phyloP scores from a whole-genome alignment of 2,888 invertebrate genomes.

The Pterostichus madidus region DNA sequence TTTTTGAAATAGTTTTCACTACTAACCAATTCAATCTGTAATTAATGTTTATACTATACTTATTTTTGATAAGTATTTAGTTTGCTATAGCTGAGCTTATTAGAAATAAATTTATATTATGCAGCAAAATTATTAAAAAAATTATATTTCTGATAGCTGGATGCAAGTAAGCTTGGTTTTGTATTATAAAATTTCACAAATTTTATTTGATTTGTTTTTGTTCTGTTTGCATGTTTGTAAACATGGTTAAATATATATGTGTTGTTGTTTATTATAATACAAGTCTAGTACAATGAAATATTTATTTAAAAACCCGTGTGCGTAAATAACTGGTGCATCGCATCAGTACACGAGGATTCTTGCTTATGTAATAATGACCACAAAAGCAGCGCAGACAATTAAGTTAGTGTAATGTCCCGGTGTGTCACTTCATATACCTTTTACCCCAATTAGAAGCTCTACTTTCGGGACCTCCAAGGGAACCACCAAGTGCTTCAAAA shows the following conservation, averaged over 20 bases:
- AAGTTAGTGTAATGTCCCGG: slow-evolving; percentile 34
- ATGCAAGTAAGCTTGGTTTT: too few relatives aligned
- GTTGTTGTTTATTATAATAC: not conserved
- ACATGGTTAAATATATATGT: not conserved
- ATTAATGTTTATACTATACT: too few relatives aligned
- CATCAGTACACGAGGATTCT: too few relatives aligned
- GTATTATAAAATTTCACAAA: too few relatives aligned
- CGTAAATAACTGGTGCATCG: not conserved
- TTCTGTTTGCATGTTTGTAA: not conserved
- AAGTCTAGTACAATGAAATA: not conserved
- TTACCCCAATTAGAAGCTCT: slow-evolving; percentile 39
- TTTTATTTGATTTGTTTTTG: too few relatives aligned
- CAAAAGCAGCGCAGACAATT: slow-evolving; percentile 5
- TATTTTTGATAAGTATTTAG: too few relatives aligned
- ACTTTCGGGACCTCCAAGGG: slow-evolving; percentile 11
- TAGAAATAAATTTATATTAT: too few relatives aligned
- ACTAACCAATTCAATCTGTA: too few relatives aligned
- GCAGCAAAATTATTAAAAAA: too few relatives aligned
- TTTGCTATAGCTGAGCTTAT: too few relatives aligned
- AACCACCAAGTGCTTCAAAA: slow-evolving; percentile 8
- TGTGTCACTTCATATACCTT: slow-evolving; percentile 45
- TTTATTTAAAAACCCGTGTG: not conserved
- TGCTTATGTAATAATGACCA: not conserved
- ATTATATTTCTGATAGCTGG: too few relatives aligned
- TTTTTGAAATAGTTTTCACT: too few relatives aligned